These are phyloP conservation scores for Drosophila subobscura DNA, from an alignment of 1,140 invertebrate species.

Conservation along the genomic window DNA sequence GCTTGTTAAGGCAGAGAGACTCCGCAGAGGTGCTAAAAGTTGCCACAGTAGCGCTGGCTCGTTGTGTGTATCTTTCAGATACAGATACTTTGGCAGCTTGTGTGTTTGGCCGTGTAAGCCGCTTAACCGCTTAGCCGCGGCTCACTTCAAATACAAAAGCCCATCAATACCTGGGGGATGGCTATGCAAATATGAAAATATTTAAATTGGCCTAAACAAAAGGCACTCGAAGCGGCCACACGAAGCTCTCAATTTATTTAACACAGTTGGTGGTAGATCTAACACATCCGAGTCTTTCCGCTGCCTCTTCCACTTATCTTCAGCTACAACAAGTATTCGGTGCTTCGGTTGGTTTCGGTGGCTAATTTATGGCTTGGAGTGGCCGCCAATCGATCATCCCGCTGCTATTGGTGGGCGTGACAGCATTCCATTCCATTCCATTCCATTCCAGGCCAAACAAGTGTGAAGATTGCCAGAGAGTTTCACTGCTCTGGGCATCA, in stretches of 20 bases:
- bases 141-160: conserved; percentile 61
- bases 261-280: conserved; percentile 76
- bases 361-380: conserved; percentile 46
- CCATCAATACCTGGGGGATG: conserved; percentile 41
- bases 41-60: conserved; percentile 55
- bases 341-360: conserved; percentile 5
- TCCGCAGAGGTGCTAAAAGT: conserved; percentile 68
- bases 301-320: conserved; percentile 6
- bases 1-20: conserved; percentile 61
- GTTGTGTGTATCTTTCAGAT: conserved; percentile 68
- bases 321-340: background rate
- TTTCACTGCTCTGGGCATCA: conserved; percentile 1
- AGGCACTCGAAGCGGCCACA: conserved; percentile 20
- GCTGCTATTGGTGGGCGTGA: conserved; percentile 33
- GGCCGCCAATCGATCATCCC: conserved; percentile 59
- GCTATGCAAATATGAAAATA: conserved; percentile 71
- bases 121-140: conserved; percentile 54
- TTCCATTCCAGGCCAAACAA: conserved; percentile 13
- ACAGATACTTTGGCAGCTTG: conserved; percentile 50
- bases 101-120: conserved; percentile 43
- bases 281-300: conserved; percentile 48
- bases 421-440: conserved; percentile 11
- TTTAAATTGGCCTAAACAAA: conserved; percentile 58
- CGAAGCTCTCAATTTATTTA: conserved; percentile 69
- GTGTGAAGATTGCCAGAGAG: conserved; percentile 41